Evolutionary conservation across 2,888 invertebrate genomes (phyloP).

Genomic region (Trichacis sp.): DNA sequence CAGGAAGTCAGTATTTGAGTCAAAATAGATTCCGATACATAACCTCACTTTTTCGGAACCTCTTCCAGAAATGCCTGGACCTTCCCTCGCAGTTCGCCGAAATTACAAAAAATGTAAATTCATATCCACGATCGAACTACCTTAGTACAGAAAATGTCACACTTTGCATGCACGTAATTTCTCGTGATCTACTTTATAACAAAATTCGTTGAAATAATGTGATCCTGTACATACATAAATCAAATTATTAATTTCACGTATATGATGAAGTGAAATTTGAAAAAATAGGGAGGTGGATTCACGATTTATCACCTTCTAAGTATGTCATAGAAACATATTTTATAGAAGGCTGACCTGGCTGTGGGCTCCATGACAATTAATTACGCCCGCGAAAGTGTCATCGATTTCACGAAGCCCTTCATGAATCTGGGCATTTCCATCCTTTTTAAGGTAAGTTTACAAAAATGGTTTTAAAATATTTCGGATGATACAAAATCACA

Average conservation of each 20-base stretch:
- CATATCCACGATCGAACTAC: neutral
- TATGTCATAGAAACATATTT: constrained; percentile 32
- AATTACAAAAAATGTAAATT: neutral
- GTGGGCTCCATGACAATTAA: constrained; percentile 92
- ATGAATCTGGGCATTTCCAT: constrained; percentile 93
- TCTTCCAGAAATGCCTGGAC: no score
- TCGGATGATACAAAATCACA: no score
- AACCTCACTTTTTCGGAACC: no score
- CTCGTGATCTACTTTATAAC: neutral
- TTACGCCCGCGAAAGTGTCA: constrained; percentile 88
- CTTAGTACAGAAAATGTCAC: neutral
- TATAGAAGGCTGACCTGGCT: constrained; percentile 87
- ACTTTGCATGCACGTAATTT: neutral
- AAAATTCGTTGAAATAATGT: neutral
- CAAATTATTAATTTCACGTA: neutral
- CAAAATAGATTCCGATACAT: neutral
- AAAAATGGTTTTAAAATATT: no score
- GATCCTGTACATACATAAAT: neutral
- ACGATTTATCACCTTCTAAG: constrained; percentile 1
- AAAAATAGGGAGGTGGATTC: neutral
- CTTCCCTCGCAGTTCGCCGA: no score
- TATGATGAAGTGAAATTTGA: neutral
- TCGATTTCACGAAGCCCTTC: constrained; percentile 93
- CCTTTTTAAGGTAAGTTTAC: constrained; percentile 78
- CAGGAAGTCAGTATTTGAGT: no score